Conservation (phyloP, 2,797 vertebrate genomes). For the Lepilemur septentrionalis region DNA sequence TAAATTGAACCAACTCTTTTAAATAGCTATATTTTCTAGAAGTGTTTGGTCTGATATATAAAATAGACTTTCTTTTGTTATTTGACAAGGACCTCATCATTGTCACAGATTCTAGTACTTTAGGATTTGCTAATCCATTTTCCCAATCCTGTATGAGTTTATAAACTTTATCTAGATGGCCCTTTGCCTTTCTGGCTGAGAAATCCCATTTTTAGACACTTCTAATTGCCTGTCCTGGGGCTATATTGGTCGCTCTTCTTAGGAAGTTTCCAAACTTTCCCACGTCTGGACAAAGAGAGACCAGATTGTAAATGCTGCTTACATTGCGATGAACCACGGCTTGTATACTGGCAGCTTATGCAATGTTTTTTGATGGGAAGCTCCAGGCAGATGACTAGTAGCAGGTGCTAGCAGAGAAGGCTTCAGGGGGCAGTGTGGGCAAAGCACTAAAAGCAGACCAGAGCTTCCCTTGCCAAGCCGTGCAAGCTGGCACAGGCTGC, state of each 20-base stretch:
- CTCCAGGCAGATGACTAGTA: background rate
- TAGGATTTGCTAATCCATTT: background rate
- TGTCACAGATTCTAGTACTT: background rate
- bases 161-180: background rate
- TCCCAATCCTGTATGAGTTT: background rate
- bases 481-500: background rate
- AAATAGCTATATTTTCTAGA: slow-evolving; percentile 8
- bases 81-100: background rate
- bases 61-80: background rate
- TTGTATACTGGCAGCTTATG: background rate
- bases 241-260: background rate
- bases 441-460: background rate
- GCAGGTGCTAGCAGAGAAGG: background rate
- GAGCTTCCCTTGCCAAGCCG: background rate
- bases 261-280: background rate
- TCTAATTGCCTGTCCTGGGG: background rate
- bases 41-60: background rate
- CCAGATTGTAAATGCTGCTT: background rate
- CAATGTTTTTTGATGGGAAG: background rate
- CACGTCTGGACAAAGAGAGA: background rate
- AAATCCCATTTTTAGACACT: background rate
- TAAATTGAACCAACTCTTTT: background rate
- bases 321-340: background rate
- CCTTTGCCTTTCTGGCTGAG: background rate
- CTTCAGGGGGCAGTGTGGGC: fast-evolving